These are phyloP conservation scores for Morus bassanus DNA, from an alignment of 2,797 vertebrate species.

Conservation along the genomic window DNA sequence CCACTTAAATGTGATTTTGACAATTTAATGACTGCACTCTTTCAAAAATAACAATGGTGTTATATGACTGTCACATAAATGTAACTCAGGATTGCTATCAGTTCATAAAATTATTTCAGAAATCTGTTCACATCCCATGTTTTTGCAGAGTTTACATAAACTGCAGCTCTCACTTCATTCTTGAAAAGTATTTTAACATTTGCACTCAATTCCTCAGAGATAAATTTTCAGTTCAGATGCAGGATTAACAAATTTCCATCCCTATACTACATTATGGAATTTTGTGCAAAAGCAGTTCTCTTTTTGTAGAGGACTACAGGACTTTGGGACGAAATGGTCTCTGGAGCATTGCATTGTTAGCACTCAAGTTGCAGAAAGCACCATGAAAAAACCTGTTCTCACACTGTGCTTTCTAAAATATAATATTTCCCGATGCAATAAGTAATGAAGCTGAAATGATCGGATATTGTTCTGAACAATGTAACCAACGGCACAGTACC, in stretches of 20 bases:
- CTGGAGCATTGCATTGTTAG: neutral
- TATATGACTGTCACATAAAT: constrained; percentile 48
- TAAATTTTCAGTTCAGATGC: neutral
- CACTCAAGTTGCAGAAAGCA: neutral
- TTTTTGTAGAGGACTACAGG: neutral
- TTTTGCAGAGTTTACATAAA: constrained; percentile 62
- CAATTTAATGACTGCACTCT: constrained; percentile 53
- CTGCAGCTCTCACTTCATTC: constrained; percentile 40
- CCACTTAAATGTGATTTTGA: constrained; percentile 27
- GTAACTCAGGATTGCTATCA: constrained; percentile 3
- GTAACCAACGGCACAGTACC: neutral
- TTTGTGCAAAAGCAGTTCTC: neutral
- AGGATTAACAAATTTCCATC: constrained; percentile 35
- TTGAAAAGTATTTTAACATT: constrained; percentile 33
- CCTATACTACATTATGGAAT: neutral
- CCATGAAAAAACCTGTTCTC: neutral
- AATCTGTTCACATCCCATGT: constrained; percentile 45
- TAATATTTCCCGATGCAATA: neutral
- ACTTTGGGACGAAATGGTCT: neutral
- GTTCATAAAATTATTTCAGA: constrained; percentile 52
- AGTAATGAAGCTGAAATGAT: neutral
- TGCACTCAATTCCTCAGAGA: constrained; percentile 36
- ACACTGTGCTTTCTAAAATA: neutral
- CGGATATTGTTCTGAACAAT: neutral
- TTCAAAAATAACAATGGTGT: constrained; percentile 47